Evolutionary conservation across 2,888 invertebrate species (phyloP).

Genomic region (Hydrotaea cyrtoneurina): DNA sequence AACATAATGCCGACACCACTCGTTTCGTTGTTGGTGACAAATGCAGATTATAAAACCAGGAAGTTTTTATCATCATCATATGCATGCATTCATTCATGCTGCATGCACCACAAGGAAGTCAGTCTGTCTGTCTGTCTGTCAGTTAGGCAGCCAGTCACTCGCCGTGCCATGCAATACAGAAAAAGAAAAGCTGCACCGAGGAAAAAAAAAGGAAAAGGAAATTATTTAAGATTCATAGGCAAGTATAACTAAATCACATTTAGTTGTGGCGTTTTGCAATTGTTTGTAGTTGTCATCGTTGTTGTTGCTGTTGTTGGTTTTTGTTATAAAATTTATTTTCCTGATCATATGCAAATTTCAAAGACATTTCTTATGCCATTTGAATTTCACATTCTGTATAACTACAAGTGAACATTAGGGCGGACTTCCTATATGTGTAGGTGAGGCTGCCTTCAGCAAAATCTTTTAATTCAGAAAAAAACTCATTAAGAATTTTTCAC

Average conservation of each 20-base stretch:
- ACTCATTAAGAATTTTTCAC: no score
- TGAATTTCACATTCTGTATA: slow-evolving; percentile 9
- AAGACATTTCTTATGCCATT: slow-evolving; percentile 36
- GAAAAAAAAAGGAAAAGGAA: no score
- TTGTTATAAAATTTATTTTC: slow-evolving; percentile 39
- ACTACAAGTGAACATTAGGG: neutral
- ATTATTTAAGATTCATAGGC: slow-evolving; percentile 42
- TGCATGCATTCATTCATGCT: slow-evolving; percentile 11
- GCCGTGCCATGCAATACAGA: neutral
- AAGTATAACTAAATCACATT: slow-evolving; percentile 52
- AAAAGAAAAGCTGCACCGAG: neutral
- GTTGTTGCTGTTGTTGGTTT: neutral
- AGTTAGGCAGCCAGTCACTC: neutral
- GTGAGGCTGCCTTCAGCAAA: no score
- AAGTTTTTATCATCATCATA: slow-evolving; percentile 43
- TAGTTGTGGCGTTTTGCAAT: slow-evolving; percentile 26
- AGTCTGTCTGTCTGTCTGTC: neutral
- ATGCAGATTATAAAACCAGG: slow-evolving; percentile 50
- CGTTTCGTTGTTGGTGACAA: slow-evolving; percentile 17
- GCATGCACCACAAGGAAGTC: slow-evolving; percentile 20
- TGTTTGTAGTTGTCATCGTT: slow-evolving; percentile 4
- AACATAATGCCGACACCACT: no score
- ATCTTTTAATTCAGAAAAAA: no score
- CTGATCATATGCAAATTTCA: slow-evolving; percentile 60
- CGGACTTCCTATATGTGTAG: neutral